Conservation (phyloP, 2,113 vertebrate genomes). For the Mormyrus lacerda region DNA sequence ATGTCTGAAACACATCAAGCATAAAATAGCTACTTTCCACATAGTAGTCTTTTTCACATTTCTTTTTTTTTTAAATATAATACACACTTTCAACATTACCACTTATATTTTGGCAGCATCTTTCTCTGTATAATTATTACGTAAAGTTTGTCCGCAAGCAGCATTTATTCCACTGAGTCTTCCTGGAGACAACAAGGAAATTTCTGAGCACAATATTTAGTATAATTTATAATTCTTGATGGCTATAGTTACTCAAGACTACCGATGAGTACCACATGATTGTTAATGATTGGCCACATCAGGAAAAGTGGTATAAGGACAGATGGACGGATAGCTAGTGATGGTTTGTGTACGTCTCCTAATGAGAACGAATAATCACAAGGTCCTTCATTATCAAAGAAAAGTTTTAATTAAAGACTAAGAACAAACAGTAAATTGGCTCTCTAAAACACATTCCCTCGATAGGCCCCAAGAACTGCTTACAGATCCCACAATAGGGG, state of each 20-base stretch:
- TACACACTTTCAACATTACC: background rate
- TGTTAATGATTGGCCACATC: background rate
- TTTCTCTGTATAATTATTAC: background rate
- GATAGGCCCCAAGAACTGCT: background rate
- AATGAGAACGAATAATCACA: background rate
- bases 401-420: background rate
- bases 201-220: background rate
- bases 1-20: background rate
- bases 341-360: background rate
- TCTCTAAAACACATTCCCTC: background rate
- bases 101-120: background rate
- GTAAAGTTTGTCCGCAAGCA: background rate
- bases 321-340: background rate
- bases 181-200: background rate
- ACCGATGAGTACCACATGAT: background rate
- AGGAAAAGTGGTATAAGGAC: background rate
- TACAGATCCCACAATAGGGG: background rate
- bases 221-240: background rate
- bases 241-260: background rate
- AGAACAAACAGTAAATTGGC: background rate
- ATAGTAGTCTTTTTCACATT: background rate
- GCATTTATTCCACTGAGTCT: background rate
- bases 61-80: background rate
- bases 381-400: slow-evolving; percentile 3
- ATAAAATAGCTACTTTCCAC: background rate